Evolutionary conservation across 1,140 invertebrate genomes (phyloP), one percentile per base, ranked within the genome.

Genomic region (Matsumurasca onukii): DNA sequence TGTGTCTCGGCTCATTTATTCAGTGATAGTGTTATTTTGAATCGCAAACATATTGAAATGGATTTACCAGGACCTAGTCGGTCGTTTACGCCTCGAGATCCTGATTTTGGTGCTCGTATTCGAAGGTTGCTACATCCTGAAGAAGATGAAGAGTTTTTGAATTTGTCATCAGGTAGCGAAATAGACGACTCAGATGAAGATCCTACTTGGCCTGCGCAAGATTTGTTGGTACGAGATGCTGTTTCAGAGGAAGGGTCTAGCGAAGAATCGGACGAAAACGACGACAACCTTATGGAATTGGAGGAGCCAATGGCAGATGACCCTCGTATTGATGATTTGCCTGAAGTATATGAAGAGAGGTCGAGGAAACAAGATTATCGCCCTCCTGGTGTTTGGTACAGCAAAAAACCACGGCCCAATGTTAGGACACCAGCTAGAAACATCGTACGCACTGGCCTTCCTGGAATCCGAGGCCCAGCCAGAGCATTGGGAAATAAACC

Each of bases 401-500:
- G 3, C n/a, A 29, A 49, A 27, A 13, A 15, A 17, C 65, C 39
- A 9, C 25, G 22, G 17, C 25, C 13, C 24, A 48, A 51, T 52
- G 65, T 51, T 5, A 13, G 31, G 22, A 66, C 45, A 25, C 45
- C 65, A 52, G 22, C 39, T 25, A 20, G 29, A 24, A 66, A 45
- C 17, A 66, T 52, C 9, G 29, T 52, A 9, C 49, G 24, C 24
- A 30, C 13, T 45, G 27, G 45, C 5, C 31, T 66, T 12, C 45
- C 48, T 9, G 65, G 34, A 12, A 48, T 66, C 13, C n/a, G 9
- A n/a, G 64, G 65, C 3, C n/a, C 25, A 25, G 48, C 65, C 24
- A 66, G 25, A 31, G 24, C n/a, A 29, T 52, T 66, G 31, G 65
- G 65, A 25, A 52, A 49, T 25, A 48, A 51, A 17, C 65, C 65